Evolutionary conservation across 53 echinoderm and acorn worm species (phyloP), one percentile per base, ranked within the genome.

Genomic region (Patiria pectinifera): DNA sequence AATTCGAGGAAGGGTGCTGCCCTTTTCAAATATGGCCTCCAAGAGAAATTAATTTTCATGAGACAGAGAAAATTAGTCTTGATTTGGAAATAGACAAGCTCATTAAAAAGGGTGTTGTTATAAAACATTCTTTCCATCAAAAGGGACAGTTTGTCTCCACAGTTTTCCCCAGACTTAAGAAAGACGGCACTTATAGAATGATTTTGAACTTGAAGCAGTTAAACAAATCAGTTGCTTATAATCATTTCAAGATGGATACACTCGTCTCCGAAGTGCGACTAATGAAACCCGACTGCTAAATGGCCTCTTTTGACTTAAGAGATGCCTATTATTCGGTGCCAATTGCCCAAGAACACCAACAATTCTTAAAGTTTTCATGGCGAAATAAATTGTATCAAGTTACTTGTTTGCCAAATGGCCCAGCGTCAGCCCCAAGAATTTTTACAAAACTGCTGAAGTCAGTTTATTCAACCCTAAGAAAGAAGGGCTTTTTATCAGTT

Each of bases 241-340:
- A 91, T 47, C 93, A 95, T 83, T 95, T 93, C 76, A 93, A 95
- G 86, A 94, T 95, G 92, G 94, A 95, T 45, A 81, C 87, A 60
- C 84, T 95, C 16, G 24, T 48, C 15, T 79, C 92, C 4, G 93
- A 82, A 62, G 82, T 87, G 43, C 82, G 62, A 23, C 87, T 93
- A 49, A 91, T 95, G 86, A 76, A 53, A 75, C 92, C 35, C 44
- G 84, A 80, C 46, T 95, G 94, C 75, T 91, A 81, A 53, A 94
- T 95, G 89, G 92, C 95, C 35, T 90, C 91, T 19, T 45, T 95
- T 62, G 91, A 95, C 47, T 66, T 93, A 15, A 95, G 81, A 22
- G 92, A 95, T 86, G 95, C 95, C 23, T 95, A 95, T 53, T 95
- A 93, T 86, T 79, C 91, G 49, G 93, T 95, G 21, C 93, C 95